Base-by-base conservation (phyloP, 2,797 vertebrate species). In the Etheostoma perlongum region DNA sequence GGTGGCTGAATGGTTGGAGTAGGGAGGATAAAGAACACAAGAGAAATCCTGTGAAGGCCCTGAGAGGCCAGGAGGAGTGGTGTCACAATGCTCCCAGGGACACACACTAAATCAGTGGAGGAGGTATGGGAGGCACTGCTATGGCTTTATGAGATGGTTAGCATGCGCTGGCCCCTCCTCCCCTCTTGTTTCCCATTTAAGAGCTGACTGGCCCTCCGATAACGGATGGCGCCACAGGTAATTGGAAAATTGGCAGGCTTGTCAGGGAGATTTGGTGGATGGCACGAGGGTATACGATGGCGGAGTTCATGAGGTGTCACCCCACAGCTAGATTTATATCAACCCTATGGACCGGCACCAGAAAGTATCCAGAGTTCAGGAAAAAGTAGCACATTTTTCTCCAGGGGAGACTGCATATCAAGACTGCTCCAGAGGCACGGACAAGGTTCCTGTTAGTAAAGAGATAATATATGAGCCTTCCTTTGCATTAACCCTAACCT, bases 211-310 rank as follows among this genome's bases (percentile, higher is more conserved):
- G 96, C 94, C 94, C 94, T 95, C 94, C 87, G 92, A 97, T 98
- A 97, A 98, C 94, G 91, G 96, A 98, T 96, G 94, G 96, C 85
- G 84, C 93, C 93, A 94, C 94, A 94, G 94, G 96, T 97, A 97
- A 98, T 97, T 98, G 97, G 96, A 97, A 97, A 98, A 98, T 97
- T 97, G 97, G 95, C 96, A 96, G 95, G 91, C 93, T 95, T 96
- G 96, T 97, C 96, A 96, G 94, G 92, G 95, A 96, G 96, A 95
- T 95, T 95, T 97, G 95, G 95, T 97, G 93, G 95, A 97, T 96
- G 95, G 95, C 91, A 95, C 92, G 85, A 91, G 94, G 71, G 69
- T 94, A 94, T 94, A 93, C 65, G 88, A 93, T 92, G 77, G 90
- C 72, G 89, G 85, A 90, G 93, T 94, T 95, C 95, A 96, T 93